phyloP scores from a whole-genome alignment of 1,140 invertebrate species.

The Eubasilissa regina region DNA sequence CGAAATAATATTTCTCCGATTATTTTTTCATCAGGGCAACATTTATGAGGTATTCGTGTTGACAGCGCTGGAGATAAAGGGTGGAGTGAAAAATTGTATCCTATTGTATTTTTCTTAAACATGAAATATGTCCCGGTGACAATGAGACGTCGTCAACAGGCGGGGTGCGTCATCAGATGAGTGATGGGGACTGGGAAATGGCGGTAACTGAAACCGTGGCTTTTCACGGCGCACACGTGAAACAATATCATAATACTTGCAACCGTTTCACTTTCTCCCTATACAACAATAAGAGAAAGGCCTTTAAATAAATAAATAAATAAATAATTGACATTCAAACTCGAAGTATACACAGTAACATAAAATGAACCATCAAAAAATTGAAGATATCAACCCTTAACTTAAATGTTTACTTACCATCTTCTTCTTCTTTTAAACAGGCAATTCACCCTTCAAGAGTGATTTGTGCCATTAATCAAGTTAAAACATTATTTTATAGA shows the following conservation, averaged over 20 bases:
- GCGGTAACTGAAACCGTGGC: not conserved
- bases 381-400: too few relatives aligned
- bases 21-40: conserved; percentile 31
- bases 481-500: too few relatives aligned
- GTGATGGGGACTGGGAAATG: conserved; percentile 37
- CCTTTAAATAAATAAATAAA: too few relatives aligned
- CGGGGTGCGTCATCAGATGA: conserved; percentile 17
- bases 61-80: conserved; percentile 34
- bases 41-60: conserved; percentile 23
- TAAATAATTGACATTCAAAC: too few relatives aligned
- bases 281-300: too few relatives aligned
- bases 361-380: too few relatives aligned
- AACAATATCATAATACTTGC: not conserved
- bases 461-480: too few relatives aligned
- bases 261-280: not conserved
- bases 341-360: too few relatives aligned
- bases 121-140: conserved; percentile 32
- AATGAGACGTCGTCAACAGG: conserved; percentile 31
- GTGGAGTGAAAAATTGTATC: conserved; percentile 19
- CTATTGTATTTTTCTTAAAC: conserved; percentile 34
- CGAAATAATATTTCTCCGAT: conserved; percentile 7
- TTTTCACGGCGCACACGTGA: conserved; percentile 6
- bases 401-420: too few relatives aligned
- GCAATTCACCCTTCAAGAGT: too few relatives aligned
- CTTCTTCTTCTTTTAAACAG: too few relatives aligned